These are phyloP conservation scores for Coregonus ussuriensis DNA, from an alignment of 2,797 vertebrate species.

Conservation along the genomic window DNA sequence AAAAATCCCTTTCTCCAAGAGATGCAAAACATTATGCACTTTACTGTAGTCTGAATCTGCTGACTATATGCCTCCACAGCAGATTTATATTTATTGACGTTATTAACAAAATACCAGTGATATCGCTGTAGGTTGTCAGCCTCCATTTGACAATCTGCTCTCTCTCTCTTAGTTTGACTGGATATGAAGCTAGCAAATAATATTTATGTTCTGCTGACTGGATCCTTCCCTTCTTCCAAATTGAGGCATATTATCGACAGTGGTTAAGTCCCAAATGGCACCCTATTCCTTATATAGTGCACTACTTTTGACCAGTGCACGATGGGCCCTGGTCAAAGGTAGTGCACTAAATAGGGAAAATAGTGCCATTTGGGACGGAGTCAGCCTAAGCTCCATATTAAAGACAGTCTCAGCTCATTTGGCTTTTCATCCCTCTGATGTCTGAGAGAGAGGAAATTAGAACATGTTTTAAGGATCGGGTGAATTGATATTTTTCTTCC, in stretches of 20 bases:
- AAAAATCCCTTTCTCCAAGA: background rate
- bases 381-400: background rate
- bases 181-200: background rate
- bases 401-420: slow-evolving; percentile 16
- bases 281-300: too few relatives aligned
- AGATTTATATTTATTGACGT: slow-evolving; percentile 11
- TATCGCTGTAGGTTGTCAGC: slow-evolving; percentile 11
- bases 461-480: slow-evolving; percentile 1
- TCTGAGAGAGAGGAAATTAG: background rate
- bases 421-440: slow-evolving; percentile 5
- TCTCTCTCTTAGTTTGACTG: background rate
- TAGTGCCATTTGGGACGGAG: too few relatives aligned
- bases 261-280: too few relatives aligned
- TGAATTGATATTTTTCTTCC: background rate
- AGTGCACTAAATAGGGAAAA: too few relatives aligned
- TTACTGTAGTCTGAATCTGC: background rate
- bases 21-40: background rate
- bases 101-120: slow-evolving; percentile 9
- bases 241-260: slow-evolving; percentile 1
- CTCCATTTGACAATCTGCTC: background rate
- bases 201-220: slow-evolving; percentile 12
- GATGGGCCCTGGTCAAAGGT: too few relatives aligned
- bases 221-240: background rate
- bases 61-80: background rate
- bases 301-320: too few relatives aligned